A percentile compares a stretch with the other conserved stretches of the same genome.
These are phyloP conservation scores for Rhynchophorus ferrugineus DNA, from an alignment of 1,140 invertebrate species.

Conservation along the genomic window DNA sequence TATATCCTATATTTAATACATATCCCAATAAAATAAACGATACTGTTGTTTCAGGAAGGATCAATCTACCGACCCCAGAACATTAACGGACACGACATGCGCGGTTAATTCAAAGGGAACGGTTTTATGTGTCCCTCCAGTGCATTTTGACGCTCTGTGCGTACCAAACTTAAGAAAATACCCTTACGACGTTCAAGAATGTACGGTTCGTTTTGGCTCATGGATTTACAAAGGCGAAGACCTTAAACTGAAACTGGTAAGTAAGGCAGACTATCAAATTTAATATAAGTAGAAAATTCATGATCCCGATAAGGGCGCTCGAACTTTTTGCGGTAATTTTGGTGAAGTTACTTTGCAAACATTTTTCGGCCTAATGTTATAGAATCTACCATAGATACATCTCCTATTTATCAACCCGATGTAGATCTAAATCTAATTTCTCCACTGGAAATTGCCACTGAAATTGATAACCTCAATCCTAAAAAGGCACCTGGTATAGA, in stretches of 20 bases:
- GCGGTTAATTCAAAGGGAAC: slow-evolving; percentile 37
- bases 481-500: too few species aligned
- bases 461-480: too few species aligned
- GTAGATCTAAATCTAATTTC: too few species aligned
- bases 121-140: slow-evolving; percentile 44
- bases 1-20: background rate
- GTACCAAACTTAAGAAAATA: slow-evolving; percentile 42
- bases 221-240: slow-evolving; percentile 55
- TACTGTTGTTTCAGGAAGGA: slow-evolving; percentile 31
- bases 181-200: slow-evolving; percentile 50
- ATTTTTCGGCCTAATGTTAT: too few species aligned
- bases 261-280: too few species aligned
- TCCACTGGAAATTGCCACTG: too few species aligned
- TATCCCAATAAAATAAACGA: background rate
- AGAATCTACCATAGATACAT: too few species aligned
- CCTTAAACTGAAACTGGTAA: slow-evolving; percentile 43
- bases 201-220: slow-evolving; percentile 45
- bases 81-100: slow-evolving; percentile 36
- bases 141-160: slow-evolving; percentile 44
- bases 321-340: too few species aligned
- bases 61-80: slow-evolving; percentile 20
- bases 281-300: too few species aligned
- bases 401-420: too few species aligned
- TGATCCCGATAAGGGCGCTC: too few species aligned
- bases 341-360: too few species aligned